Base-by-base conservation (phyloP, 2,888 invertebrate species). In the Drosophila prostipennis region DNA sequence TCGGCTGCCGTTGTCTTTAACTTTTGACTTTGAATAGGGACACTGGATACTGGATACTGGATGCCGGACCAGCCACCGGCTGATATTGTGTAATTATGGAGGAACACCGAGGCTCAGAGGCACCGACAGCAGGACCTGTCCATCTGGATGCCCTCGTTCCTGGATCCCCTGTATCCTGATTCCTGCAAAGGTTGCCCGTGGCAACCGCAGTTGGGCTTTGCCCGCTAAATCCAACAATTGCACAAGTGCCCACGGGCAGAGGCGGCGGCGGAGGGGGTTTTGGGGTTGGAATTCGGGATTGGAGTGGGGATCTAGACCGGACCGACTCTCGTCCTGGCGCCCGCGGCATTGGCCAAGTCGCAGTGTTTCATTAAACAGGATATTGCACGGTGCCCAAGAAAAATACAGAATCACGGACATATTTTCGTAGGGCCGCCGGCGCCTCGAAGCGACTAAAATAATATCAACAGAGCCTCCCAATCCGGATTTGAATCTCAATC, bases 341-440 rank as follows among this genome's bases (percentile, higher is more conserved):
- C 19, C 19, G 19, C 16, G 58, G 37, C 58, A 2, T 8, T 57
- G 60, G n/a, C 26, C 45, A 59, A 63, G 45, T 40, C 69, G 45
- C 45, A 51, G 13, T 54, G 37, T 59, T 64, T 63, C 59, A 51
- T 72, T 64, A 48, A 69, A 73, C 78, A 72, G 80, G 74, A 77
- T 78, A 74, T 80, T 71, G 56, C 67, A 73, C 70, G 58, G 57
- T 65, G 23, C 34, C 32, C 26, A 43, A 43, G 34, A 19, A 13
- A 37, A 46, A 55, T 8, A 45, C 37, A 10, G 36, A 16, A 13
- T n/a, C 37, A 19, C 36, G 26, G n/a, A 46, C 34, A 37, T 51
- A 51, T 59, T 46, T 43, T 43, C 40, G 4, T 43, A 6, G 19
- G 40, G 23, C 14, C 51, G n/a, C 32, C 37, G 40, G 36, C 36